Evolutionary conservation across 2,113 vertebrate genomes (phyloP).

Genomic region (Pterocles burchelli): DNA sequence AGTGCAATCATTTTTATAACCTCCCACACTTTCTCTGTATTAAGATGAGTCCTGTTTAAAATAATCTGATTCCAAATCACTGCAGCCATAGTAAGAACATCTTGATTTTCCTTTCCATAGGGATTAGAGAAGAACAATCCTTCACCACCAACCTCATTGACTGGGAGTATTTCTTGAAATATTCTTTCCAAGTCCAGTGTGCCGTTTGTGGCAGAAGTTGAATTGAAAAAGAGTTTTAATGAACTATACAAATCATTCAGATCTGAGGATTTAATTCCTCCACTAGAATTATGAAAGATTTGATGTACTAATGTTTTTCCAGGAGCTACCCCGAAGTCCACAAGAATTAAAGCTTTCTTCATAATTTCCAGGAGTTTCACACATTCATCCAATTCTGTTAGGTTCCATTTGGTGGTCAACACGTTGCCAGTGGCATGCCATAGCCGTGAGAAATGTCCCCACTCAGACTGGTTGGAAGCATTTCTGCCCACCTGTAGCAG

Average conservation of each 20-base stretch:
- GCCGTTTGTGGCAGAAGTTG: neutral
- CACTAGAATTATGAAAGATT: neutral
- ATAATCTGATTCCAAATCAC: slow-evolving; percentile 27
- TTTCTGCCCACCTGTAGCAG: slow-evolving; percentile 6
- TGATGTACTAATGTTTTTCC: neutral
- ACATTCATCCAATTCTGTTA: slow-evolving; percentile 25
- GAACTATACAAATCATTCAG: neutral
- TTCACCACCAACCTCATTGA: neutral
- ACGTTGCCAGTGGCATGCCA: neutral
- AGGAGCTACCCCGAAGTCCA: slow-evolving; percentile 18
- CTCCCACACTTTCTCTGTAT: slow-evolving; percentile 32
- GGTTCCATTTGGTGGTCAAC: slow-evolving; percentile 55
- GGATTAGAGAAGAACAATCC: neutral
- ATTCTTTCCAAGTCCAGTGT: neutral
- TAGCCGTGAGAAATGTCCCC: neutral
- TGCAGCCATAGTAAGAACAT: slow-evolving; percentile 25
- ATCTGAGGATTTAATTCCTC: neutral
- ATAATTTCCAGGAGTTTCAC: slow-evolving; percentile 32
- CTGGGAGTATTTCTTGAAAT: neutral
- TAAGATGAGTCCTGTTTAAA: slow-evolving; percentile 41
- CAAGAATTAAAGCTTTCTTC: slow-evolving; percentile 33
- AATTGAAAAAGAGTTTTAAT: neutral
- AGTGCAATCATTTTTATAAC: slow-evolving; percentile 37
- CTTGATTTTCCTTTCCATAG: neutral
- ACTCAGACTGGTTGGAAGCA: neutral